phyloP scores from a whole-genome alignment of 2,113 vertebrate genomes.

The Cheilinus undulatus region DNA sequence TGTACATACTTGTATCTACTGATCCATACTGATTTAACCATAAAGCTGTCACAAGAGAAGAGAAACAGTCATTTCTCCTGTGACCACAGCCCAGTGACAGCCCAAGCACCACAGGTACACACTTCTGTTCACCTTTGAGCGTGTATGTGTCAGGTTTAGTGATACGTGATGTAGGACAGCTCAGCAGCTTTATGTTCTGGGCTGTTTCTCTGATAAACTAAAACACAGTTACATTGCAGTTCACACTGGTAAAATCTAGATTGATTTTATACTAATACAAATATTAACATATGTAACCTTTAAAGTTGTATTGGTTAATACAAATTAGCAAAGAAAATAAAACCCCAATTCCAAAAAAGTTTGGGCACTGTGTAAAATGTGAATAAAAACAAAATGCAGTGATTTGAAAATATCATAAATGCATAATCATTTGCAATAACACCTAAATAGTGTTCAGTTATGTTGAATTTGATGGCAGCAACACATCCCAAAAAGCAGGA shows the following conservation, averaged over 20 bases:
- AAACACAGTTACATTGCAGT: constrained; percentile 17
- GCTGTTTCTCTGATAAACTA: neutral
- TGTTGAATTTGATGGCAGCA: too few species aligned
- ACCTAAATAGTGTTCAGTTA: too few species aligned
- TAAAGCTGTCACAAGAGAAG: constrained; percentile 62
- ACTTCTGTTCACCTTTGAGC: constrained; percentile 40
- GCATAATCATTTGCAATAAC: too few species aligned
- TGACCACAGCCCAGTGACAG: constrained; percentile 39
- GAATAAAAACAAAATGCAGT: too few species aligned
- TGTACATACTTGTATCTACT: constrained; percentile 68
- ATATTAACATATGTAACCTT: too few species aligned
- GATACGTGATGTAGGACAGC: constrained; percentile 48
- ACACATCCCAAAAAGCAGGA: too few species aligned
- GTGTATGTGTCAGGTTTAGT: constrained; percentile 6
- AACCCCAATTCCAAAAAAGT: too few species aligned
- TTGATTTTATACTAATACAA: too few species aligned
- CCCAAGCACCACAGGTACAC: constrained; percentile 17
- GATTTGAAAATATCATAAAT: too few species aligned
- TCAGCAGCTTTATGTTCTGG: constrained; percentile 53
- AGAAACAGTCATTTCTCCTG: constrained; percentile 70
- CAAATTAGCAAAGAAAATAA: too few species aligned
- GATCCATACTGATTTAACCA: constrained; percentile 67
- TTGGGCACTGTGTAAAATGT: too few species aligned
- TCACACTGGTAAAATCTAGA: constrained; percentile 14
- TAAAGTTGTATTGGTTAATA: too few species aligned